Evolutionary conservation across 2,797 vertebrate species (phyloP).

Genomic region (Toxotes lorentzi): DNA sequence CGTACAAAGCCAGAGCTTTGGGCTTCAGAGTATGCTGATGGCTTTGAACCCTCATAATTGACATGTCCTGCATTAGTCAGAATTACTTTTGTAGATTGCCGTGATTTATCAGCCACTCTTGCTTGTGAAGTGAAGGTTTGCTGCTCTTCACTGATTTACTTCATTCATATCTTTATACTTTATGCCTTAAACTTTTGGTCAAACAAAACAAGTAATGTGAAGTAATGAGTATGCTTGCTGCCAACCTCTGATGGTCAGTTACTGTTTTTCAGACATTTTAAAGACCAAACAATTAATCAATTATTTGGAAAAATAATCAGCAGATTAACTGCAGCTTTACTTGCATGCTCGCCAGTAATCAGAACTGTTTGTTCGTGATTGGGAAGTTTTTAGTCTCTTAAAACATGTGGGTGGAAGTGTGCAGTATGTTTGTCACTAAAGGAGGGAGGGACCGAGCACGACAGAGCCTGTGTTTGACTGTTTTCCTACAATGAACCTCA

Average conservation of each 20-base stretch:
- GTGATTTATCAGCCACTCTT: neutral
- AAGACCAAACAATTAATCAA: neutral
- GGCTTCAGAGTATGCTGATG: conserved; percentile 26
- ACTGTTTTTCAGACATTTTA: neutral
- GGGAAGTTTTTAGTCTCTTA: neutral
- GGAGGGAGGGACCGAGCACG: conserved; percentile 2
- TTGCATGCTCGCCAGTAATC: neutral
- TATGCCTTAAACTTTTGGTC: neutral
- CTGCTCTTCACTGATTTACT: neutral
- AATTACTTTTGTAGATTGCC: conserved; percentile 11
- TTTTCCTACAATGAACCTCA: conserved; percentile 25
- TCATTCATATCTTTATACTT: neutral
- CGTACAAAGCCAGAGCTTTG: conserved; percentile 43
- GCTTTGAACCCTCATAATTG: conserved; percentile 40
- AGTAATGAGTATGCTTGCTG: neutral
- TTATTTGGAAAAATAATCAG: neutral
- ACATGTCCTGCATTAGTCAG: neutral
- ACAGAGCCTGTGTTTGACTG: conserved; percentile 30
- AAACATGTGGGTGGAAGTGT: neutral
- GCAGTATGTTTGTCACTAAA: neutral
- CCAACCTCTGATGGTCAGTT: neutral
- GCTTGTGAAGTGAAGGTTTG: neutral
- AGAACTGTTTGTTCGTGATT: neutral
- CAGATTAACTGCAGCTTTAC: neutral
- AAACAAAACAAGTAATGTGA: neutral